Evolutionary conservation across 2,797 vertebrate genomes (phyloP), one percentile per base, ranked within the genome.

Genomic region (Anguilla pacifica): DNA sequence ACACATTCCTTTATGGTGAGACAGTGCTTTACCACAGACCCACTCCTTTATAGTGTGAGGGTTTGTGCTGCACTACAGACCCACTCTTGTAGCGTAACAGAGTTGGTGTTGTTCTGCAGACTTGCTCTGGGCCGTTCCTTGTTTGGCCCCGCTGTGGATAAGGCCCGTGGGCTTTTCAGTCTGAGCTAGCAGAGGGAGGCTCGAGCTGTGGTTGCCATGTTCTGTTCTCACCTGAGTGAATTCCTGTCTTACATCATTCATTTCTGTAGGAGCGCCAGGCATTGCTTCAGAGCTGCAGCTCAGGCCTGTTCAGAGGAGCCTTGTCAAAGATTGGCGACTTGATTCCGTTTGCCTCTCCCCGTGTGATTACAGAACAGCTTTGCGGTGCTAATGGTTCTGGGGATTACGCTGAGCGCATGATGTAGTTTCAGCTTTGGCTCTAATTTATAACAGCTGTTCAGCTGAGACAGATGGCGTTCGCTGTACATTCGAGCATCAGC

Each of bases 311-410:
- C 35, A 17, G 17, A 46, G 15, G 35, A 46, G 19, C 46, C 46
- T 82, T 22, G 35, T 82, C 79, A 51, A n/a, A 82, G 79, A 82
- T 51, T 51, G 43, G 46, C 9, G 9, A 51, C 46, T n/a, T 25
- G 46, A 46, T n/a, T n/a, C 19, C 6, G 17, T 51, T 51, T n/a
- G 46, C 46, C 79, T 51, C 43, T 49, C 64, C 64, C n/a, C 64
- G 46, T 51, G 46, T 82, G 79, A 49, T 82, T 82, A 82, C 25
- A 51, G 43, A 82, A 9, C 79, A 51, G 79, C 79, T 51, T 82
- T 7, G 25, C n/a, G 43, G 4, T 82, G 79, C 79, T 82, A 51
- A 82, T 51, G 79, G 46, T 51, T n/a, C 6, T 51, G 2, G 19
- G 79, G 46, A 82, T 82, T 82, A 82, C 46, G 25, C n/a, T n/a